phyloP scores from a whole-genome alignment of 1,140 invertebrate genomes.

The Trichonephila clavipes region DNA sequence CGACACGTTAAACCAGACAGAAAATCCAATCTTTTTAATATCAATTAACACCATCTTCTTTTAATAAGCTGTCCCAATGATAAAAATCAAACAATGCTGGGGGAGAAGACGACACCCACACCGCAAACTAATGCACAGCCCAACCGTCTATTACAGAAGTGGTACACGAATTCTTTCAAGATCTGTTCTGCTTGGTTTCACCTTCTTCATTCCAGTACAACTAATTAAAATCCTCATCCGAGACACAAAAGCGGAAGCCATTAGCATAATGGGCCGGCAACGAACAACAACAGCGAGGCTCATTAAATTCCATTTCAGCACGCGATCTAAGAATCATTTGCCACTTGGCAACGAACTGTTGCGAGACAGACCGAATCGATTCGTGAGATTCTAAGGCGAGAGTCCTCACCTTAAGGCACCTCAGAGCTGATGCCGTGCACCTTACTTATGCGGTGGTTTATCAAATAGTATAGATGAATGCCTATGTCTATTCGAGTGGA shows the following conservation, averaged over 20 bases:
- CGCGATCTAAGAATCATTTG: background rate
- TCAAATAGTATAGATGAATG: background rate
- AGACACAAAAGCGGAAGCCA: constrained; percentile 8
- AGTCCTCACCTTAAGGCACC: background rate
- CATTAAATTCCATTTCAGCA: constrained; percentile 2
- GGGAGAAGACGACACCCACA: background rate
- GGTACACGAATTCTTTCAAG: background rate
- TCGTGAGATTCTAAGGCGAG: background rate
- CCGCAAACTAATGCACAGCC: background rate
- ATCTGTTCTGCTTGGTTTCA: constrained; percentile 2
- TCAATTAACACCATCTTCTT: background rate
- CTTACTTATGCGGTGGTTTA: background rate
- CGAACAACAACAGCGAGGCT: background rate
- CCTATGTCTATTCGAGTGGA: background rate
- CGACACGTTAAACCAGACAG: no score
- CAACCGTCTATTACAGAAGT: background rate
- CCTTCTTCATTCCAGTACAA: background rate
- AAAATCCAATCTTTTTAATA: background rate
- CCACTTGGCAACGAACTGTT: background rate
- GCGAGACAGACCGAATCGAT: background rate
- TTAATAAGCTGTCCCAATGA: background rate
- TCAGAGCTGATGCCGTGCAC: background rate
- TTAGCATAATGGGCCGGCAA: background rate
- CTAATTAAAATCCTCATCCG: constrained; percentile 13
- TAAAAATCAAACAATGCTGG: background rate